phyloP scores from a whole-genome alignment of 2,888 invertebrate species.

The Macrophya alboannulata region DNA sequence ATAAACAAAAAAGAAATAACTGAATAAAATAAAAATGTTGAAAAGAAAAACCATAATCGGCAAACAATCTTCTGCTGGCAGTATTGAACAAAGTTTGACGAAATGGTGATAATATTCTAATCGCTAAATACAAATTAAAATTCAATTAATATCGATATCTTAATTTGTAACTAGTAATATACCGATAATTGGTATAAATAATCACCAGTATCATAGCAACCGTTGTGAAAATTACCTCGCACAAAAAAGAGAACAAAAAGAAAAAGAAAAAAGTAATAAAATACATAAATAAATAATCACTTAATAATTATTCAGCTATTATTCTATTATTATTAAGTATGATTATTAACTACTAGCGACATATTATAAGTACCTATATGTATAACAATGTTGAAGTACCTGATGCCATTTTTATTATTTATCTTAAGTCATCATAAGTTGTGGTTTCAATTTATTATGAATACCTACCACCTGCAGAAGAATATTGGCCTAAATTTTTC shows the following conservation, averaged over 20 bases:
- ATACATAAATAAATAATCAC: background rate
- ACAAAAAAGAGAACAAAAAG: background rate
- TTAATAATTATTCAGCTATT: background rate
- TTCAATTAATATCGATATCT: background rate
- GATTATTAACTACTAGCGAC: constrained; percentile 19
- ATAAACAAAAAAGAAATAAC: too few relatives aligned
- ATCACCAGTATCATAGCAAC: background rate
- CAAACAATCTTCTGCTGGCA: constrained; percentile 25
- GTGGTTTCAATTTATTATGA: background rate
- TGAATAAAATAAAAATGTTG: background rate
- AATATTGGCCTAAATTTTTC: background rate
- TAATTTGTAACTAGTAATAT: constrained; percentile 1
- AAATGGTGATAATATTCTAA: background rate
- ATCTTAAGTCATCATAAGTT: background rate
- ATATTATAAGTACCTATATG: constrained; percentile 30
- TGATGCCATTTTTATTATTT: constrained; percentile 30
- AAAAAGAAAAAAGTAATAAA: background rate
- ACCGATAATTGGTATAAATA: background rate
- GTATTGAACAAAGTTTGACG: background rate
- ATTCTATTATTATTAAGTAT: background rate
- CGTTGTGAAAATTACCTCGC: constrained; percentile 5
- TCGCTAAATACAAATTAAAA: background rate
- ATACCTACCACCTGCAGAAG: background rate
- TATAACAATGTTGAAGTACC: constrained; percentile 41
- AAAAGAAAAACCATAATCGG: background rate